Percentiles rank a stretch among this genome's conserved stretches.
phyloP scores from a whole-genome alignment of 2,797 vertebrate genomes.

The Rousettus madagascariensis region DNA sequence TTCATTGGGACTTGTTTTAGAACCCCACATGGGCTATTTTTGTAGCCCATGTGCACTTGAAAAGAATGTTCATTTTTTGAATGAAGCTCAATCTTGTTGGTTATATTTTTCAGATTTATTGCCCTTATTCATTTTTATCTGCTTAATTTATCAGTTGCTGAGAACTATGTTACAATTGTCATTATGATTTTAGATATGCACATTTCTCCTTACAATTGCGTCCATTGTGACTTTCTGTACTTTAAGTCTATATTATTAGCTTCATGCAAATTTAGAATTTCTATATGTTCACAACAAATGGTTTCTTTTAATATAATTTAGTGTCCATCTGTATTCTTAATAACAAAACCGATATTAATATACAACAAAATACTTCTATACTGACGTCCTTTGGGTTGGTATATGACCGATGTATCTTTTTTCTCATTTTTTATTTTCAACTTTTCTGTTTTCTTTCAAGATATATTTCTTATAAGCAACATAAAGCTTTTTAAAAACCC shows the following conservation, averaged over 20 bases:
- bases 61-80: neutral
- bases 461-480: neutral
- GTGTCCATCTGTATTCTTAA: neutral
- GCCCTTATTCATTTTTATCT: constrained; percentile 5
- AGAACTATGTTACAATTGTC: neutral
- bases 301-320: neutral
- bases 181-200: constrained; percentile 14
- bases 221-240: constrained; percentile 27
- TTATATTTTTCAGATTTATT: constrained; percentile 8
- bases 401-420: neutral
- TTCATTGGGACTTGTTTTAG: neutral
- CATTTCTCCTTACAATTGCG: constrained; percentile 20
- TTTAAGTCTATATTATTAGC: neutral
- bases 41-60: neutral
- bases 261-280: neutral
- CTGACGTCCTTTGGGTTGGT: neutral
- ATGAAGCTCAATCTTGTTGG: neutral
- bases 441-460: neutral
- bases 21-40: neutral
- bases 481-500: neutral
- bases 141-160: constrained; percentile 9
- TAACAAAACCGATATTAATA: neutral
- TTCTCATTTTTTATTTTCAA: neutral
- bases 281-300: neutral
- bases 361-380: neutral